These are phyloP conservation scores for Lithobius niger DNA, from an alignment of 1,140 invertebrate species.

Conservation along the genomic window DNA sequence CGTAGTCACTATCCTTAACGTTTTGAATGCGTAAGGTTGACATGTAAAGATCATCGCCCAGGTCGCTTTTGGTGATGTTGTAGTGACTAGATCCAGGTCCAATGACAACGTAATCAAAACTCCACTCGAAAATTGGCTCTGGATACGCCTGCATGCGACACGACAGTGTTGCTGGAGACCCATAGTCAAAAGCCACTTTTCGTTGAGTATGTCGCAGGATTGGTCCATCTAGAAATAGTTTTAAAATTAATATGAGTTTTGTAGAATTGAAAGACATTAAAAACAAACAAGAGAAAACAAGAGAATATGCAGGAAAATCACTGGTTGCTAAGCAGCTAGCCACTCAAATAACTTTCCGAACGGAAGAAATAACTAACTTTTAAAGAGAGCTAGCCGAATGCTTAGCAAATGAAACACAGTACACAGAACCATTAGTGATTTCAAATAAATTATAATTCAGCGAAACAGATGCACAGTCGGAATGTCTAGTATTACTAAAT, in stretches of 20 bases:
- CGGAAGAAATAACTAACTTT: too few species aligned
- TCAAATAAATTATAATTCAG: too few species aligned
- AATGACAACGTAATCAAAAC: conserved; percentile 54
- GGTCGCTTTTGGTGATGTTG: conserved; percentile 59
- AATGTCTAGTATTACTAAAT: too few species aligned
- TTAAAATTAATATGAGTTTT: conserved; percentile 19
- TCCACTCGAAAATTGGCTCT: conserved; percentile 84
- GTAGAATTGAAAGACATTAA: conserved; percentile 2
- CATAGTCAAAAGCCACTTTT: conserved; percentile 73
- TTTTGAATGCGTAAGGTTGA: conserved; percentile 61
- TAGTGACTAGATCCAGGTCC: conserved; percentile 41
- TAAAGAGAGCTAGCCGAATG: too few species aligned
- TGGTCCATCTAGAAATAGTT: conserved; percentile 59
- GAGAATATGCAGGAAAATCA: too few species aligned
- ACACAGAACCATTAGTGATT: too few species aligned
- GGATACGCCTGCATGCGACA: conserved; percentile 85
- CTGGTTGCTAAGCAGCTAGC: too few species aligned
- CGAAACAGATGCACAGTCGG: too few species aligned
- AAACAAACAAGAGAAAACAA: conserved; percentile 7
- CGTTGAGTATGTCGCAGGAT: conserved; percentile 69
- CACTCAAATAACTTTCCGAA: too few species aligned
- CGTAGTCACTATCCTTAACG: conserved; percentile 61
- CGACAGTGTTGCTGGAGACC: conserved; percentile 65
- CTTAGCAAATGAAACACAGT: too few species aligned
- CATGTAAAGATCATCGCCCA: conserved; percentile 71